A percentile compares a stretch with the other conserved stretches of the same genome.
Evolutionary conservation across 2,888 invertebrate genomes (phyloP).

Genomic region (Epistrophella euchroma): DNA sequence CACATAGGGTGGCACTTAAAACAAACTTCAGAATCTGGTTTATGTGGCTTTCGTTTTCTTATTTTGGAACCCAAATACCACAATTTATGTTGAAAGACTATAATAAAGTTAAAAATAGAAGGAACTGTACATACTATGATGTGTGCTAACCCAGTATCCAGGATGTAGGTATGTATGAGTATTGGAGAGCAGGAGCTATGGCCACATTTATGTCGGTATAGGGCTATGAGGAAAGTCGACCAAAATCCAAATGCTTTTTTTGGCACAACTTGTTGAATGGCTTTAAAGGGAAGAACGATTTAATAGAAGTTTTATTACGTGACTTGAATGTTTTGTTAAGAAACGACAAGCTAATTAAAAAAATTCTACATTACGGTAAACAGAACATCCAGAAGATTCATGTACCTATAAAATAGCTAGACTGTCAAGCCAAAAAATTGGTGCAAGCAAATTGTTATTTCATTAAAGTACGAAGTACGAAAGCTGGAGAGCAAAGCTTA

Average conservation of each 20-base stretch:
- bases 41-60: not conserved
- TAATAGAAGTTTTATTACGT: not conserved
- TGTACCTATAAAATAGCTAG: too few relatives aligned
- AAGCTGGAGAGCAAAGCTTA: too few relatives aligned
- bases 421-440: too few relatives aligned
- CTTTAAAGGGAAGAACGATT: not conserved
- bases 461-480: too few relatives aligned
- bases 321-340: not conserved
- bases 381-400: too few relatives aligned
- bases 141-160: too few relatives aligned
- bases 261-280: constrained; percentile 14
- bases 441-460: too few relatives aligned
- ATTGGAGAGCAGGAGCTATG: not conserved
- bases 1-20: constrained; percentile 1
- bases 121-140: too few relatives aligned
- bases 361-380: not conserved
- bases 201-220: too few relatives aligned
- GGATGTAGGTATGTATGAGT: too few relatives aligned
- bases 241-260: not conserved
- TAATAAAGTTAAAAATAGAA: constrained; percentile 14
- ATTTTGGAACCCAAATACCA: not conserved
- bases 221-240: not conserved
- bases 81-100: constrained; percentile 16
- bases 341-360: not conserved
- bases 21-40: constrained; percentile 8